phyloP scores from a whole-genome alignment of 2,888 invertebrate genomes.

The Melangyna quadrimaculata region DNA sequence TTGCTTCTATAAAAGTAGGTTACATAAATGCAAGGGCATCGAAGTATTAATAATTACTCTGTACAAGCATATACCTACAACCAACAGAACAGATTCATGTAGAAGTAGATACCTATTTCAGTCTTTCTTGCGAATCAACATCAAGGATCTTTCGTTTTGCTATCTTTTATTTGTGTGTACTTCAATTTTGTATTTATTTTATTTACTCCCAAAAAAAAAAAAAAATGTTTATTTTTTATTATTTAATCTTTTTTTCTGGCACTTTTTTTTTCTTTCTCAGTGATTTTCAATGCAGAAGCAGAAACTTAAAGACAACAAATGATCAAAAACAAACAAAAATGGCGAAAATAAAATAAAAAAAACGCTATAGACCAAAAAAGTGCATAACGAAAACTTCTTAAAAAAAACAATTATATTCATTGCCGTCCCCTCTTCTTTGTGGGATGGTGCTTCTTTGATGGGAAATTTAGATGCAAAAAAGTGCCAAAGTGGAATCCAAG shows the following conservation, averaged over 20 bases:
- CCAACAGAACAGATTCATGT: too few species aligned
- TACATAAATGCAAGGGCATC: too few species aligned
- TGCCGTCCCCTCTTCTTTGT: neutral
- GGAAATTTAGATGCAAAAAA: neutral
- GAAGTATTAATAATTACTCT: too few species aligned
- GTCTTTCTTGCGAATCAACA: conserved; percentile 8
- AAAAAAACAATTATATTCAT: conserved; percentile 42
- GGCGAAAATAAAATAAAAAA: neutral
- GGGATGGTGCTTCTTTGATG: neutral
- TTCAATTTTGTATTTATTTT: neutral
- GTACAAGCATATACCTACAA: too few species aligned
- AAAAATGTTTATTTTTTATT: neutral
- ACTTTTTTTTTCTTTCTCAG: neutral
- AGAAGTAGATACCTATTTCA: too few species aligned
- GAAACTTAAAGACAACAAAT: neutral
- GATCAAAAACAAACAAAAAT: too few species aligned
- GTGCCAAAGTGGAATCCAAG: neutral
- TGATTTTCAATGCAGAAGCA: neutral
- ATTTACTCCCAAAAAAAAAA: neutral
- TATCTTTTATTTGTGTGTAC: neutral
- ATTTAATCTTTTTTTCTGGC: neutral
- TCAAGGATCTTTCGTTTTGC: conserved; percentile 16
- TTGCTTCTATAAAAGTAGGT: too few species aligned
- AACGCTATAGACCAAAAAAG: neutral
- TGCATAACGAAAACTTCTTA: conserved; percentile 35